phyloP scores from a whole-genome alignment of 2,888 invertebrate species.

The Gisinianus flammeolus region DNA sequence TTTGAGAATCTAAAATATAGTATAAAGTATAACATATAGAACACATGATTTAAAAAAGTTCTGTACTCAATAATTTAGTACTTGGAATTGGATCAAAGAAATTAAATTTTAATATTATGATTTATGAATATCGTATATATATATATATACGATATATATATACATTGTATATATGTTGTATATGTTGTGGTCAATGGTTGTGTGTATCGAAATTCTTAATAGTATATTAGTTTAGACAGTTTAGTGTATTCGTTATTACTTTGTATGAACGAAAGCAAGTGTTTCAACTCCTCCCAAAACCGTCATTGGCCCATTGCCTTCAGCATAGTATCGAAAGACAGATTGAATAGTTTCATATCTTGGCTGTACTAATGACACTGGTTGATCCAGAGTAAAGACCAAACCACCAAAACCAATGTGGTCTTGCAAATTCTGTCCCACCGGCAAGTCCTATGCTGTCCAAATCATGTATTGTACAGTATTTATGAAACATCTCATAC shows the following conservation, averaged over 20 bases:
- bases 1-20: constrained; percentile 65
- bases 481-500: no score
- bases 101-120: no score
- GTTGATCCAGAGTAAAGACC: constrained; percentile 79
- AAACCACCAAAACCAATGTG: constrained; percentile 86
- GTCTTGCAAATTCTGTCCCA: constrained; percentile 87
- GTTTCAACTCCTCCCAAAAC: constrained; percentile 89
- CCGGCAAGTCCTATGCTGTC: constrained; percentile 74
- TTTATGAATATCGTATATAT: no score
- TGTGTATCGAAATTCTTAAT: no score
- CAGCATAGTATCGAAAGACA: constrained; percentile 77
- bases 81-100: neutral
- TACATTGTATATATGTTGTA: no score
- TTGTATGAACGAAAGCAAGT: constrained; percentile 86
- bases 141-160: no score
- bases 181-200: no score
- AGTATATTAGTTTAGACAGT: no score
- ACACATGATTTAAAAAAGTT: neutral
- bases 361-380: constrained; percentile 79
- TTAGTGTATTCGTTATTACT: no score
- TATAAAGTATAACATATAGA: neutral
- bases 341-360: constrained; percentile 79
- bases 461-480: neutral
- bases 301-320: constrained; percentile 81
- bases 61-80: neutral